These are phyloP conservation scores for Rachycentron canadum DNA, from an alignment of 2,797 vertebrate genomes.

Conservation along the genomic window DNA sequence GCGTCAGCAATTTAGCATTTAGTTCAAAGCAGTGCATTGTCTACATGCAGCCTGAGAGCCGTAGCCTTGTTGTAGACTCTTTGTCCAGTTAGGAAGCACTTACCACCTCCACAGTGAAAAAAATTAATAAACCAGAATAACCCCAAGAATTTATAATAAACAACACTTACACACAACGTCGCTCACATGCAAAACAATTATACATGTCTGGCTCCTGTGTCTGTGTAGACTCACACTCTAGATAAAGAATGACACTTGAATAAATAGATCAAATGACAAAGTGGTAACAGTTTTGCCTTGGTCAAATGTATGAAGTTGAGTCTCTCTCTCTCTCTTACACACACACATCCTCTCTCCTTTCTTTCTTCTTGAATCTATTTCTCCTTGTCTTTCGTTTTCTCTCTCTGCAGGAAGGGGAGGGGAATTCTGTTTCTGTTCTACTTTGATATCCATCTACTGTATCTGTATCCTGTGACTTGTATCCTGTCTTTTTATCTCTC, in stretches of 20 bases:
- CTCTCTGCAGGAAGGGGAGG: conserved; percentile 35
- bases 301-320: conserved; percentile 16
- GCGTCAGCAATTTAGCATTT: background rate
- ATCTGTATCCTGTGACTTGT: conserved; percentile 14
- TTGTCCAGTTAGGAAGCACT: background rate
- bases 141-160: background rate
- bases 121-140: background rate
- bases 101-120: background rate
- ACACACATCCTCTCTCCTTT: accelerated
- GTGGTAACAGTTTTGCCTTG: conserved; percentile 47
- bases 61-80: background rate
- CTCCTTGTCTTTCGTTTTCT: background rate
- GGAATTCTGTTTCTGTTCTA: conserved; percentile 11
- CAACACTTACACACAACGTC: background rate
- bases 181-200: conserved; percentile 2
- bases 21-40: background rate
- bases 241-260: conserved; percentile 46
- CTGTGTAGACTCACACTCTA: conserved; percentile 49
- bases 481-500: conserved; percentile 1
- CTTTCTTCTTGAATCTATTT: background rate
- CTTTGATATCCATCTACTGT: conserved; percentile 29
- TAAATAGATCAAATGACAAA: conserved; percentile 59
- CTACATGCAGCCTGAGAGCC: no score
- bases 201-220: conserved; percentile 59
- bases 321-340: background rate